phyloP scores from a whole-genome alignment of 2,888 invertebrate genomes.

The Acleris sparsana region DNA sequence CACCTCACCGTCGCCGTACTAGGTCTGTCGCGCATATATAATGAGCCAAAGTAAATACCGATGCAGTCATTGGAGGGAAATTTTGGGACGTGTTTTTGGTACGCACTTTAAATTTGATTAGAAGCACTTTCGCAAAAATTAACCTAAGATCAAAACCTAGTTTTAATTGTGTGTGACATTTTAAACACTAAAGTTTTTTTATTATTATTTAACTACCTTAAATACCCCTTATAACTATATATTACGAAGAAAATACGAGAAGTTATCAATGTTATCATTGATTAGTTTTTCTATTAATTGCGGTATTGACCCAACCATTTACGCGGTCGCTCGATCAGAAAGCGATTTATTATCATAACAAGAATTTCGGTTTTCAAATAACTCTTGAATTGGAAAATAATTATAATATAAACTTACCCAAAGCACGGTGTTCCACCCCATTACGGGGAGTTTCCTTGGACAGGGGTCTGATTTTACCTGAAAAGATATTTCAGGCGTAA shows the following conservation, averaged over 20 bases:
- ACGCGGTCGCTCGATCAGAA: conserved; percentile 13
- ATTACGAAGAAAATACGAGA: background rate
- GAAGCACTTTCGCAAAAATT: background rate
- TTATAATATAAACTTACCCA: conserved; percentile 62
- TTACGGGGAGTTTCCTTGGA: conserved; percentile 61
- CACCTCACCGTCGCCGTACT: conserved; percentile 44
- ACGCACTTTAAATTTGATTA: background rate
- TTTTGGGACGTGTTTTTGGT: conserved; percentile 39
- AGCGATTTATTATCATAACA: conserved; percentile 6
- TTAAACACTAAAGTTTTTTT: too few relatives aligned
- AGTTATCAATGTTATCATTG: conserved; percentile 1
- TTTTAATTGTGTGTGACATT: too few relatives aligned
- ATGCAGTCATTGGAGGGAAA: conserved; percentile 52
- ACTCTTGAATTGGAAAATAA: conserved; percentile 14
- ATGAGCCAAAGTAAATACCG: conserved; percentile 53
- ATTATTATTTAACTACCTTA: background rate
- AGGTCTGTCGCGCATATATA: conserved; percentile 59
- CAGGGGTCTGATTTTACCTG: conserved; percentile 46
- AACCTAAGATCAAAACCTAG: too few relatives aligned
- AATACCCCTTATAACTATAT: background rate
- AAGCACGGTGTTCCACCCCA: conserved; percentile 64
- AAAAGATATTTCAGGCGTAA: conserved; percentile 38
- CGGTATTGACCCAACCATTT: conserved; percentile 10
- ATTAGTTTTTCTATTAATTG: conserved; percentile 19
- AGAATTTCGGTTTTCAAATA: background rate